phyloP scores from a whole-genome alignment of 2,797 vertebrate species.

The Manis javanica region DNA sequence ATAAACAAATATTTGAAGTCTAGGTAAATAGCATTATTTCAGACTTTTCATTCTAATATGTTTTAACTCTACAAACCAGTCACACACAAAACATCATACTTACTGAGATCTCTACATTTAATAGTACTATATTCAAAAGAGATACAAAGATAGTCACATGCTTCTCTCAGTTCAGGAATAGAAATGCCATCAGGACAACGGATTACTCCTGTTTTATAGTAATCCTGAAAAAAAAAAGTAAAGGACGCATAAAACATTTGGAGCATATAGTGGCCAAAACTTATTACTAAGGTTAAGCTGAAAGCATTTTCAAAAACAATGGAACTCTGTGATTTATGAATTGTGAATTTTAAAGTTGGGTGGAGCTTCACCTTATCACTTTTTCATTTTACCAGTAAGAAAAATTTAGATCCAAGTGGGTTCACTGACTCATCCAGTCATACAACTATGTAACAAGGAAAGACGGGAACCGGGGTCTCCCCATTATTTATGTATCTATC shows the following conservation, averaged over 20 bases:
- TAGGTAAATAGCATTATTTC: neutral
- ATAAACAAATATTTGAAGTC: conserved; percentile 35
- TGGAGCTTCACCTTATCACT: neutral
- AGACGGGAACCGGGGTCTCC: neutral
- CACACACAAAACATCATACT: conserved; percentile 86
- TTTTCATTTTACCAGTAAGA: conserved; percentile 35
- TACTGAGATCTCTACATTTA: conserved; percentile 99
- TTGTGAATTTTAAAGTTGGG: conserved; percentile 53
- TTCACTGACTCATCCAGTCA: neutral
- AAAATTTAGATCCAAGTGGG: conserved; percentile 3
- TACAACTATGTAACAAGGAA: conserved; percentile 40
- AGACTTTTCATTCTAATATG: conserved; percentile 39
- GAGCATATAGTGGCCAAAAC: neutral
- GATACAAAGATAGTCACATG: conserved; percentile 99
- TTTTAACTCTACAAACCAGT: conserved; percentile 15
- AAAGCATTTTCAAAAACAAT: conserved; percentile 26
- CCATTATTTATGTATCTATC: neutral
- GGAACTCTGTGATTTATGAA: neutral
- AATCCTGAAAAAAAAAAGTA: conserved; percentile 92
- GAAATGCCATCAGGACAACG: conserved; percentile 99
- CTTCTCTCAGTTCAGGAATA: conserved; percentile 98
- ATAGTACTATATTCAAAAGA: conserved; percentile 99
- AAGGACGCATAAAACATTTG: conserved; percentile 57
- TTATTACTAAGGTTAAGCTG: neutral
- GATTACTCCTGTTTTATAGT: conserved; percentile 99